These are phyloP conservation scores for Eristalis arbustorum DNA, from an alignment of 2,888 invertebrate genomes.

Conservation along the genomic window DNA sequence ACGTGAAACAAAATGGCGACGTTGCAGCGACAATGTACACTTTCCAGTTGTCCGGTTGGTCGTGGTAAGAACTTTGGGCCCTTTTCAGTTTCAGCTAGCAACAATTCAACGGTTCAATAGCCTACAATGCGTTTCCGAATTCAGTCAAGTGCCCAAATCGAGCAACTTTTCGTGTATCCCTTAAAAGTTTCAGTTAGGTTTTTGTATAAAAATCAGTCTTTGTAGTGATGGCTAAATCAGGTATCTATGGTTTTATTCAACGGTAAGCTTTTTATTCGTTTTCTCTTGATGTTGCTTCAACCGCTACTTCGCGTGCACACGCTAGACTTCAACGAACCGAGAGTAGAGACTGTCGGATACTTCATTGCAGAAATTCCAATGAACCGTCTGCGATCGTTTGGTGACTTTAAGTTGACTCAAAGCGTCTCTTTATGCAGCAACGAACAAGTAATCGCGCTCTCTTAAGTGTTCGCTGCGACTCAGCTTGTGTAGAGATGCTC, in stretches of 20 bases:
- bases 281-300: conserved; percentile 6
- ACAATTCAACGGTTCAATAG: background rate
- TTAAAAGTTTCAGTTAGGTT: background rate
- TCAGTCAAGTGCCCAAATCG: background rate
- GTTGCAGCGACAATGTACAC: conserved; percentile 52
- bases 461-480: conserved; percentile 24
- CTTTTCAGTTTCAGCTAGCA: conserved; percentile 18
- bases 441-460: conserved; percentile 22
- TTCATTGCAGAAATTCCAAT: conserved; percentile 49
- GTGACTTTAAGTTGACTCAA: conserved; percentile 23
- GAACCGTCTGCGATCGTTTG: conserved; percentile 29
- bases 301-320: conserved; percentile 29
- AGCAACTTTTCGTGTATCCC: background rate
- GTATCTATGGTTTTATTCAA: conserved; percentile 45
- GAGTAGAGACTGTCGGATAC: conserved; percentile 56
- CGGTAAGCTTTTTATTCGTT: conserved; percentile 22
- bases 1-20: conserved; percentile 67
- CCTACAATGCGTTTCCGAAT: background rate
- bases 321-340: conserved; percentile 55
- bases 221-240: conserved; percentile 42
- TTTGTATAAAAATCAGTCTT: conserved; percentile 50
- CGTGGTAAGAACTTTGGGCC: conserved; percentile 49
- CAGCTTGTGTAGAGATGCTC: conserved; percentile 38
- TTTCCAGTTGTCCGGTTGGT: conserved; percentile 21
- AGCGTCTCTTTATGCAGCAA: conserved; percentile 28